Base-by-base conservation (phyloP, 2,888 invertebrate species). In the Archaeoteleia sp. region DNA sequence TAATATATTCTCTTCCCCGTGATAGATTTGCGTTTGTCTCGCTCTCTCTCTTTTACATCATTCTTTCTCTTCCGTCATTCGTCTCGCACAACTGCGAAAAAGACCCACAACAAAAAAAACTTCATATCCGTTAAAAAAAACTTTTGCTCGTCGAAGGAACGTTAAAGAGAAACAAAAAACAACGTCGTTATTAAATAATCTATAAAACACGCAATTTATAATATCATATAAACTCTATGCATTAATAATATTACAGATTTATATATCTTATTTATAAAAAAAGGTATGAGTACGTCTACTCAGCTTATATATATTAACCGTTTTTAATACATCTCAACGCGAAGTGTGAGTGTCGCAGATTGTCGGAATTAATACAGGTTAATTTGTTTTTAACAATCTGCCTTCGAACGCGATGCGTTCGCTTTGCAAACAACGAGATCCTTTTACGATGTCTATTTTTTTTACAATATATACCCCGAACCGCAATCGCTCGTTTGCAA, bases 251-350 rank as follows among this genome's bases (percentile, higher is more conserved):
- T 78, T 71, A 73, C 70, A 72, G 62, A 70, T 74, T 62, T 58
- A 48, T 34, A 45, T 37, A 35, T 32, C 12, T 46, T 34, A 65
- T 72, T 74, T 71, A 70, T 70, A 70, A 75, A 73, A 54, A 66
- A 72, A 76, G n/a, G n/a, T n/a, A 75, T 54, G 72, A 77, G 71
- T 75, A 74, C 60, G 67, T 48, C 70, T 73, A 74, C 63, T 68
- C 71, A 72, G 72, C 73, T 72, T 78, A 77, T 65, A 73, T 68
- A 72, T 74, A 75, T 77, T 74, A 76, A 76, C 71, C 70, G 67
- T 79, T 49, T 66, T 79, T n/a, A 77, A 74, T 73, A 70, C 62
- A 76, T 65, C 61, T 72, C 58, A 66, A 63, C 68, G 71, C 74
- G 63, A 71, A 73, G 70, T 74, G 71, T 73, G 54, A 72, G 65